Base-by-base conservation (phyloP, 2,113 vertebrate genomes). In the Rattus rattus region DNA sequence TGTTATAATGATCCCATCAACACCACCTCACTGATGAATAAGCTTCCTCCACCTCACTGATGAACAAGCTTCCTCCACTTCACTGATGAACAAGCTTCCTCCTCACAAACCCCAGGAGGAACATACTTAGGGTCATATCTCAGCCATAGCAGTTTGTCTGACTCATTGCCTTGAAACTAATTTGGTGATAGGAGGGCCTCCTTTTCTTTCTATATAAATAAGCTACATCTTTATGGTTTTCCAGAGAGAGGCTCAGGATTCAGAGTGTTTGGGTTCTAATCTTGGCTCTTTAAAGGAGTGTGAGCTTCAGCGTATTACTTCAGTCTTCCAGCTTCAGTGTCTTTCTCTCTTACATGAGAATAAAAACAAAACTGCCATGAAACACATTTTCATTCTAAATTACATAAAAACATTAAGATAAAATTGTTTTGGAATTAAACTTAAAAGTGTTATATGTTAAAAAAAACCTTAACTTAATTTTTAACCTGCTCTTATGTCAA, bases 321-420 rank as follows among this genome's bases (percentile, higher is more conserved):
- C 11, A 54, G 39, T 79, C 56, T 80, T 70, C n/a, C n/a, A 54
- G 33, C 16, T 72, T 88, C 30, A 22, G 28, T 43, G 52, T 97
- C 22, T 54, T 95, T 65, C 72, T 73, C 70, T 59, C n/a, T 90
- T 90, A 69, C 24, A 69, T 10, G 19, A 43, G 47, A 81, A 89
- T 75, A 56, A 92, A 67, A 65, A n/a, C 43, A 61, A n/a, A 63
- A 59, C 2, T 72, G 3, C 33, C 49, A 28, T 67, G 30, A 91
- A 96, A 33, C 9, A 91, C 76, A 1, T 75, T 90, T 92, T 30
- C 1, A 26, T 92, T 95, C 9, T 65, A 90, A 96, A 87, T 70
- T 81, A 89, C 11, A 76, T 90, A 86, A 84, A 73, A 7, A 7
- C 14, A 0, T 54, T n/a, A 11, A 43, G 33, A 67, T 3, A 65